Evolutionary conservation across 2,888 invertebrate genomes (phyloP).

Genomic region (Sthenelais limicola): DNA sequence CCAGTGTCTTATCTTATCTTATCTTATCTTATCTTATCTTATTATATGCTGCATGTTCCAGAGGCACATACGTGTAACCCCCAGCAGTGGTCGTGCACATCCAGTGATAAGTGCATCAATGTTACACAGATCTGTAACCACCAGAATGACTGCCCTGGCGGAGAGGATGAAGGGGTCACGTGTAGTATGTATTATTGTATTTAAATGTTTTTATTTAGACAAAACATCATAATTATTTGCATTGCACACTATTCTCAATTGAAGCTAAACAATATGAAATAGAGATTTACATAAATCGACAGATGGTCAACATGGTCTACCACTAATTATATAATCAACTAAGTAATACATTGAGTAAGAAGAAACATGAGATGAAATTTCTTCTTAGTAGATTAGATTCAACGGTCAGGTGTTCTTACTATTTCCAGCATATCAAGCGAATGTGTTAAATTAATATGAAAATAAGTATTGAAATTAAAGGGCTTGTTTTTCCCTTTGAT

Average conservation of each 20-base stretch:
- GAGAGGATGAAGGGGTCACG: conserved; percentile 90
- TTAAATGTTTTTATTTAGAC: conserved; percentile 51
- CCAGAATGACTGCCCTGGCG: conserved; percentile 90
- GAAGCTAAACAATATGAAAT: no score
- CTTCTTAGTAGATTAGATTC: background rate
- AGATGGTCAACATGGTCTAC: no score
- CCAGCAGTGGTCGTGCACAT: conserved; percentile 64
- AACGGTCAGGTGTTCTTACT: no score
- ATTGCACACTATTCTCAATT: background rate
- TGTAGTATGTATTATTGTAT: conserved; percentile 87
- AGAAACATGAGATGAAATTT: background rate
- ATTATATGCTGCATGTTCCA: no score
- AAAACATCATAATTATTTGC: background rate
- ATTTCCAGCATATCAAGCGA: no score
- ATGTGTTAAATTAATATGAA: no score
- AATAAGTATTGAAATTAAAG: no score
- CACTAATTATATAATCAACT: no score
- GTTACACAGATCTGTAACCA: conserved; percentile 90
- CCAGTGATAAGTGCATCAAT: conserved; percentile 80
- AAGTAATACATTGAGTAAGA: no score
- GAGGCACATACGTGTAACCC: conserved; percentile 58
- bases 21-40: no score
- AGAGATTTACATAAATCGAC: no score
- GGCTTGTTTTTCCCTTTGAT: no score
- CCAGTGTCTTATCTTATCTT: conserved; percentile 50